These are phyloP conservation scores for Melopsittacus undulatus DNA, from an alignment of 2,797 vertebrate genomes.

Conservation along the genomic window DNA sequence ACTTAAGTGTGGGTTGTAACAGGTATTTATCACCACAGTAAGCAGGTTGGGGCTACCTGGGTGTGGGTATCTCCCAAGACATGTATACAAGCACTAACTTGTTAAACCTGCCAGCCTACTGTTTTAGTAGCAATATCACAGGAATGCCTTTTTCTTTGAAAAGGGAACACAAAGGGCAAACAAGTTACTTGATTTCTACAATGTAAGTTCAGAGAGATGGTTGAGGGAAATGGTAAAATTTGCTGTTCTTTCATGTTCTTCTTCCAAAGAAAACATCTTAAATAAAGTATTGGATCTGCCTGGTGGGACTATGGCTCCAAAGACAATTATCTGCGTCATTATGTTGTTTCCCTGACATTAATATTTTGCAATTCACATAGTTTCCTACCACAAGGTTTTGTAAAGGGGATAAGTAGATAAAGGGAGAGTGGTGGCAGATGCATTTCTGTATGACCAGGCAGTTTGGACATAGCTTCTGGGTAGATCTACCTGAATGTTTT, in stretches of 20 bases:
- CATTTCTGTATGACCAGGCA: neutral
- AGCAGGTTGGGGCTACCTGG: constrained; percentile 57
- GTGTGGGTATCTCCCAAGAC: constrained; percentile 54
- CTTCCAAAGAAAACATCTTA: constrained; percentile 33
- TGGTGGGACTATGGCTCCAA: neutral
- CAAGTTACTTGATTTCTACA: constrained; percentile 28
- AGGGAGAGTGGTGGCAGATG: neutral
- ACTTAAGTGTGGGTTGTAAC: constrained; percentile 30
- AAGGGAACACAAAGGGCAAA: constrained; percentile 47
- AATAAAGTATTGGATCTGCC: constrained; percentile 27
- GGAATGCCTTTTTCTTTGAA: constrained; percentile 44
- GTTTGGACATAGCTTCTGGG: neutral
- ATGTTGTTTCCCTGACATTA: constrained; percentile 28
- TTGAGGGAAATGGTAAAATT: constrained; percentile 20
- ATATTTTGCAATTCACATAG: constrained; percentile 44
- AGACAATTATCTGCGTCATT: constrained; percentile 31
- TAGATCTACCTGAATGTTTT: neutral
- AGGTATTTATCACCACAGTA: constrained; percentile 49
- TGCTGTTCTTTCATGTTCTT: constrained; percentile 17
- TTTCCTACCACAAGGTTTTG: constrained; percentile 38
- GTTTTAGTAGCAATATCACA: constrained; percentile 55
- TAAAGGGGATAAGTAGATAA: constrained; percentile 2
- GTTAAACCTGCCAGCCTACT: constrained; percentile 57
- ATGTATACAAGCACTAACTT: constrained; percentile 22
- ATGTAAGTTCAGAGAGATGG: neutral